Evolutionary conservation across 2,797 vertebrate species (phyloP).

Genomic region (Acanthiza pusilla): DNA sequence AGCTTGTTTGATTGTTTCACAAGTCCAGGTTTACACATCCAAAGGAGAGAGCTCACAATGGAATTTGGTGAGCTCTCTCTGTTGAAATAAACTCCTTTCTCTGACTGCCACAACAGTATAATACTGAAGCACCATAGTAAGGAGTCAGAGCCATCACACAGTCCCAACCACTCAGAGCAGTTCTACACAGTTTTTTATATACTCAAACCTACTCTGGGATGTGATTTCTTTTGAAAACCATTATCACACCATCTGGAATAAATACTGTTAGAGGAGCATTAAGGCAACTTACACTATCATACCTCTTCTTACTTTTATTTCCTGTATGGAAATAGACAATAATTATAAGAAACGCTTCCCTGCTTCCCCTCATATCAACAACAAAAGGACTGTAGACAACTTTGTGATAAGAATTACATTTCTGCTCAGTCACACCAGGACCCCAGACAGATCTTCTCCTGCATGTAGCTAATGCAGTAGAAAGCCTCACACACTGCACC

Average conservation of each 20-base stretch:
- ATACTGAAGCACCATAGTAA: background rate
- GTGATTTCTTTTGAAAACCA: background rate
- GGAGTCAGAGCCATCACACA: background rate
- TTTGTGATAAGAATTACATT: background rate
- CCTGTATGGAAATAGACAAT: background rate
- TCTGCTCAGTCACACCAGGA: background rate
- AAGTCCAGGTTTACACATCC: background rate
- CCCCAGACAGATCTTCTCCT: background rate
- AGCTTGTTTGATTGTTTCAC: background rate
- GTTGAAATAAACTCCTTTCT: background rate
- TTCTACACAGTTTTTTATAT: background rate
- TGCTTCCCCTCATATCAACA: background rate
- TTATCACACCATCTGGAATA: background rate
- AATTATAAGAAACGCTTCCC: background rate
- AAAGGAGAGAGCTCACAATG: background rate
- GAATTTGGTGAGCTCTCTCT: background rate
- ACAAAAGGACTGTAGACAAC: background rate
- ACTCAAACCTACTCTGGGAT: too few species aligned
- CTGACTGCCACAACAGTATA: background rate
- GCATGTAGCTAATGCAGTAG: background rate
- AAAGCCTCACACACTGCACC: fast-evolving
- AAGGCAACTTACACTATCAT: background rate
- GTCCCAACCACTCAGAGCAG: background rate
- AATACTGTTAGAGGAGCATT: background rate
- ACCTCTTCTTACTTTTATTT: background rate